Conservation (phyloP, 1,140 invertebrate genomes). For the Panulirus ornatus region DNA sequence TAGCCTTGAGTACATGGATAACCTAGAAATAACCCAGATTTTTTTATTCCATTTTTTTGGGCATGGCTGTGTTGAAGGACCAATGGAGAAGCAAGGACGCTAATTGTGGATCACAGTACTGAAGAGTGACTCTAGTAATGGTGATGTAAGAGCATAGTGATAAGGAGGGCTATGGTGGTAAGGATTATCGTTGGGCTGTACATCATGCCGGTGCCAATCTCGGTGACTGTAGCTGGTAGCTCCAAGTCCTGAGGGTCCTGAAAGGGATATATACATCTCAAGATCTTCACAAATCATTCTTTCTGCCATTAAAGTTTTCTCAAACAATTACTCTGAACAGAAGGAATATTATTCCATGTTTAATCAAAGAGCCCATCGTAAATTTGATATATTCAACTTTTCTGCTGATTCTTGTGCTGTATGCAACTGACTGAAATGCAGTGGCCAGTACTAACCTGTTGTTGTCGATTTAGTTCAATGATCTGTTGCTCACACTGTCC, state of each 20-base stretch:
- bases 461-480: conserved; percentile 71
- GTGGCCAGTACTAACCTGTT: conserved; percentile 49
- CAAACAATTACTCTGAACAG: no score
- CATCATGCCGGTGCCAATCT: background rate
- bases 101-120: no score
- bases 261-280: no score
- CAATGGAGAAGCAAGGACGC: no score
- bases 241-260: conserved; percentile 61
- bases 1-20: background rate
- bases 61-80: no score
- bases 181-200: background rate
- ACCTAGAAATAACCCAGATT: background rate
- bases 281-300: no score
- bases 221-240: conserved; percentile 33
- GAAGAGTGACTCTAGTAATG: background rate
- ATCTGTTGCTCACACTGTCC: conserved; percentile 73
- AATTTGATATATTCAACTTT: background rate
- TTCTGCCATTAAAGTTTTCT: no score
- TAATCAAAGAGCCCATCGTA: no score
- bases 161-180: background rate
- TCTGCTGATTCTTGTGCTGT: background rate
- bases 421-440: background rate
- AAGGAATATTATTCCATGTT: no score
- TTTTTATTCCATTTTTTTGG: background rate
- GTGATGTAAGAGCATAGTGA: background rate